Evolutionary conservation across 2,888 invertebrate species (phyloP).

Genomic region (Melieria crassipennis): DNA sequence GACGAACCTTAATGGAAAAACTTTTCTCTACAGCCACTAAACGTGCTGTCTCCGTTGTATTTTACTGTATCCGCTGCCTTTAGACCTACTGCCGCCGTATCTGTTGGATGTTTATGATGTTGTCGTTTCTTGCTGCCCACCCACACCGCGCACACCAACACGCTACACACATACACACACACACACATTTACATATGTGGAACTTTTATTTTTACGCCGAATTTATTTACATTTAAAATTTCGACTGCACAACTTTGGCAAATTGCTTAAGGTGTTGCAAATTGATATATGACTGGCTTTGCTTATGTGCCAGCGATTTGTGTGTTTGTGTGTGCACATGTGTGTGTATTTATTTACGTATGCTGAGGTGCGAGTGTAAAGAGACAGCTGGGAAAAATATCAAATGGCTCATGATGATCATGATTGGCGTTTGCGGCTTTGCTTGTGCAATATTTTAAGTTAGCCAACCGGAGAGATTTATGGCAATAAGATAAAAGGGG

Average conservation of each 20-base stretch:
- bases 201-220: not conserved
- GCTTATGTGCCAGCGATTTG: not conserved
- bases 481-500: not conserved
- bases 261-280: slow-evolving; percentile 22
- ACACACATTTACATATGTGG: not conserved
- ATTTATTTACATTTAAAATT: not conserved
- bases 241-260: not conserved
- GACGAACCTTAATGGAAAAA: slow-evolving; percentile 28
- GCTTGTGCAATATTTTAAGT: not conserved
- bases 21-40: slow-evolving; percentile 11
- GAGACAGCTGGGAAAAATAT: too few species aligned
- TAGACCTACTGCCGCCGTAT: too few species aligned
- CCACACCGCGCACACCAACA: not conserved
- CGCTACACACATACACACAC: not conserved
- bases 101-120: too few species aligned
- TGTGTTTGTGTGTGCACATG: not conserved
- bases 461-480: not conserved
- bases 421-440: not conserved
- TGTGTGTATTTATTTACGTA: not conserved
- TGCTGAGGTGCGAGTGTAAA: too few species aligned
- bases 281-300: slow-evolving; percentile 15
- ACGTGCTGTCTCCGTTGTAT: not conserved
- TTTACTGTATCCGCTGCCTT: not conserved
- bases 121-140: too few species aligned
- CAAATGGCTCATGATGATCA: not conserved